phyloP scores from a whole-genome alignment of 2,888 invertebrate genomes.

The Pristionchus fissidentatus region DNA sequence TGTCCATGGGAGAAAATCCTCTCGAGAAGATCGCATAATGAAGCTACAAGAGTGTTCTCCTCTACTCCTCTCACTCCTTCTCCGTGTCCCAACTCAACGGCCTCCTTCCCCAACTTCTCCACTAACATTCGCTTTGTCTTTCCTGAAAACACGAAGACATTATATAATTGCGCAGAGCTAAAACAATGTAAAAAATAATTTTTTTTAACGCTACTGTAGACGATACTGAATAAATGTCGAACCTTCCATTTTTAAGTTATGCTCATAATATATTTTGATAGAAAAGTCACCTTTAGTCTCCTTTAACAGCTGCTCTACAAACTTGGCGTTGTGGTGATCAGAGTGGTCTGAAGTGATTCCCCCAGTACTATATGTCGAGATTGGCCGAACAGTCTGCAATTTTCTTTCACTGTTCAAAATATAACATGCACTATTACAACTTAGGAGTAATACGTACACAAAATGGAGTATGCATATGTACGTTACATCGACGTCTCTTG shows the following conservation, averaged over 20 bases:
- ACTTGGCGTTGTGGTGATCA: slow-evolving; percentile 96
- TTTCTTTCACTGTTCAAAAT: no score
- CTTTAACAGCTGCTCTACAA: slow-evolving; percentile 95
- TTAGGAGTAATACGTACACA: no score
- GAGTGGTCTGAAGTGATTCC: slow-evolving; percentile 79
- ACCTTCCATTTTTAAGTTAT: not conserved
- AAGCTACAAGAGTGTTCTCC: slow-evolving; percentile 95
- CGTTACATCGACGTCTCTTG: no score
- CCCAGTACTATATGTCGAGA: slow-evolving; percentile 59
- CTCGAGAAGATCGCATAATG: slow-evolving; percentile 95
- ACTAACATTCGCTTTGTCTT: slow-evolving; percentile 97
- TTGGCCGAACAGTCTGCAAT: slow-evolving; percentile 42
- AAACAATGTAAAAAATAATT: not conserved
- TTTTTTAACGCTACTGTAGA: not conserved
- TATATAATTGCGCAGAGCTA: not conserved
- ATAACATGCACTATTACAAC: not conserved
- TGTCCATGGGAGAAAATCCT: slow-evolving; percentile 97
- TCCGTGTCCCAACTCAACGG: slow-evolving; percentile 91
- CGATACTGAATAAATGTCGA: no score
- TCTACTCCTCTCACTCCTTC: slow-evolving; percentile 85
- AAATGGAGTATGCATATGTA: no score
- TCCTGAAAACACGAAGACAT: slow-evolving; percentile 62
- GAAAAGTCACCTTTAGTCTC: slow-evolving; percentile 79
- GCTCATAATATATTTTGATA: not conserved
- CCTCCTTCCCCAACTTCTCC: slow-evolving; percentile 97